These are phyloP conservation scores for Atrichornis clamosus DNA, from an alignment of 2,113 vertebrate genomes.

Conservation along the genomic window DNA sequence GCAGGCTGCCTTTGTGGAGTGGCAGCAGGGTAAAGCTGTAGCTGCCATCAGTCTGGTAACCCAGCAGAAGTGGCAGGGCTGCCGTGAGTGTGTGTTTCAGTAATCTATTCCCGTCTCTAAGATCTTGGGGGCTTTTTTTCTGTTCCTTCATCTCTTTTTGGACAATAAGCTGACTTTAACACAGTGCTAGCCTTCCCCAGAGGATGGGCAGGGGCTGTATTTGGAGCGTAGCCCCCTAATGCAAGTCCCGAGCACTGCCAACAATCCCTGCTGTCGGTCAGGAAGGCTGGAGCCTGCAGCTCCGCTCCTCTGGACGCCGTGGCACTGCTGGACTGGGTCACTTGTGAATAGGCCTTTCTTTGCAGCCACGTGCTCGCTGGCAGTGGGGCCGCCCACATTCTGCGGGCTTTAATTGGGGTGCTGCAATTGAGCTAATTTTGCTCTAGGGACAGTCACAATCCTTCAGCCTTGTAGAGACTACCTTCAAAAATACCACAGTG, in stretches of 20 bases:
- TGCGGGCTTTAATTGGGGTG: not conserved
- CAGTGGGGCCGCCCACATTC: not conserved
- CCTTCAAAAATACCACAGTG: not conserved
- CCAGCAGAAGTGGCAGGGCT: not conserved
- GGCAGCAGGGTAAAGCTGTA: not conserved
- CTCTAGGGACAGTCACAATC: not conserved
- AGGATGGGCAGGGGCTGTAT: not conserved
- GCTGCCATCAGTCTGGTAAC: accelerated
- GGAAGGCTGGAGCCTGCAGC: not conserved
- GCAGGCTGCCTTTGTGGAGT: not conserved
- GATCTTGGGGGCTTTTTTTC: not conserved
- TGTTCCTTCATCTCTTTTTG: not conserved
- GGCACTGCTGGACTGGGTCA: accelerated
- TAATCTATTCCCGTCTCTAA: not conserved
- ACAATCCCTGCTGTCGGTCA: not conserved
- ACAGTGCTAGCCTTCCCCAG: not conserved
- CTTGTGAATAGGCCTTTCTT: not conserved
- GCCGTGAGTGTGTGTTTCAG: not conserved
- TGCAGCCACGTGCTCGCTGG: not conserved
- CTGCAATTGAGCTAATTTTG: not conserved
- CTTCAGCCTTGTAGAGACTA: not conserved
- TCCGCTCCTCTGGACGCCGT: accelerated
- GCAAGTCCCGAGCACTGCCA: accelerated
- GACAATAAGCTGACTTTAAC: not conserved
- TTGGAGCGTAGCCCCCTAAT: not conserved